A percentile compares a stretch with the other conserved stretches of the same genome.
These are phyloP conservation scores for Melanotus villosus DNA, from an alignment of 2,888 invertebrate genomes.

Conservation along the genomic window DNA sequence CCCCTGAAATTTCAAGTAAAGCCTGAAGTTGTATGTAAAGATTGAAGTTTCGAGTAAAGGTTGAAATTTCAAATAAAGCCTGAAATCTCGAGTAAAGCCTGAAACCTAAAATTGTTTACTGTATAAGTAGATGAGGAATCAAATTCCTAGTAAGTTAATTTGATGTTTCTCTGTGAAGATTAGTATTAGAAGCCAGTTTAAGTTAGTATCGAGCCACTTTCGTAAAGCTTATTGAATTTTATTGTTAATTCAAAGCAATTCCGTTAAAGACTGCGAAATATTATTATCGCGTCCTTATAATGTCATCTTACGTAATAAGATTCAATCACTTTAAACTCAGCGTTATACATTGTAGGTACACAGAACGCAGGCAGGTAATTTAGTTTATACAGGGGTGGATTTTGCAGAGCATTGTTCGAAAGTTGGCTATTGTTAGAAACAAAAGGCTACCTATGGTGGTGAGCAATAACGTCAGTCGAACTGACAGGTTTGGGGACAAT, in stretches of 20 bases:
- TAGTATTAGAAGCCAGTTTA: no score
- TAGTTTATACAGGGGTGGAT: conserved; percentile 44
- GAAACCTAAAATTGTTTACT: no score
- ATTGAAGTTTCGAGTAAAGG: no score
- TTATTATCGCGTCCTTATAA: conserved; percentile 14
- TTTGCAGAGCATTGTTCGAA: conserved; percentile 38
- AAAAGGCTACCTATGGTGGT: conserved; percentile 40
- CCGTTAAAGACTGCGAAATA: background rate
- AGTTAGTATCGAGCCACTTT: background rate
- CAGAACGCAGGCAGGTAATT: conserved; percentile 32
- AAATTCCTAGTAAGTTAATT: no score
- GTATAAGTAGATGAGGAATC: no score
- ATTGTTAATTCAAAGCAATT: conserved; percentile 12
- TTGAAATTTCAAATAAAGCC: no score
- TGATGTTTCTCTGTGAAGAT: no score
- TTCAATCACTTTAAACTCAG: conserved; percentile 28
- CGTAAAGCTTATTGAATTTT: background rate
- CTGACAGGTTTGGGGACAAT: conserved; percentile 48
- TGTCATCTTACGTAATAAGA: conserved; percentile 28
- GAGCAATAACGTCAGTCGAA: conserved; percentile 47
- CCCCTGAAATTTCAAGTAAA: no score
- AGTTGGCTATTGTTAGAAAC: conserved; percentile 42
- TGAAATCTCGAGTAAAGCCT: no score
- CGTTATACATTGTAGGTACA: conserved; percentile 33
- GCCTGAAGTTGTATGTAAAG: no score